Base-by-base conservation (phyloP, 2,888 invertebrate genomes). In the Clepsis dumicolana region DNA sequence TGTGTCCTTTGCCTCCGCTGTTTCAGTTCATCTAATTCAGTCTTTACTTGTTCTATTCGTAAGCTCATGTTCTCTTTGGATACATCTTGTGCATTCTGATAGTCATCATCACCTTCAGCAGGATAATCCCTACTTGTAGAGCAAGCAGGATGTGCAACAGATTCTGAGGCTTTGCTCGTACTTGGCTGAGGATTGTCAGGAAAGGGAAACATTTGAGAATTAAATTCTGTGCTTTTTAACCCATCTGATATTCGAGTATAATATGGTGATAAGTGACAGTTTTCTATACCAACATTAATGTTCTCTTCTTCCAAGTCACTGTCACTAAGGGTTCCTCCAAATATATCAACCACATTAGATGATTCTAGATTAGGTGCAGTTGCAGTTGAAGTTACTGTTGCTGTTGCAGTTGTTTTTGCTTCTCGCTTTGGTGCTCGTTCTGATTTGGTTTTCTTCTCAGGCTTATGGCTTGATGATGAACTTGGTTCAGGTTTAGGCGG, bases 241-340 rank as follows among this genome's bases (percentile, higher is more conserved):
- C 73, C 25, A 79, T 79, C 97, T 0, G 97, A 96, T 68, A 96
- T 86, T 63, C 95, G 95, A 74, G 96, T 96, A 75, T 97, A 97
- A 73, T 96, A 96, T 0, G 95, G 95, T 0, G 97, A 96, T 66
- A 97, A 92, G 54, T 95, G 94, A 73, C 97, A 97, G 77, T 98
- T 98, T 77, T 97, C 98, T 73, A 97, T 92, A 80, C 97, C 97
- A 2, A 96, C 95, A 86, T 96, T 96, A 24, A 95, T 94, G 79
- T 96, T 96, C 70, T 97, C 97, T 74, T 98, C 98, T 65, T 96
- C 96, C 56, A 93, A 86, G 72, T 97, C 97, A 41, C 98, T 98
- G 77, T 98, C 98, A 80, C 98, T 98, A 0, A 98, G 96, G 32
- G 97, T 96, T 73, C 98, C 98, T 32, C 98, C 99, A 91, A 99